phyloP scores from a whole-genome alignment of 2,113 vertebrate species.

The Eclectus roratus region DNA sequence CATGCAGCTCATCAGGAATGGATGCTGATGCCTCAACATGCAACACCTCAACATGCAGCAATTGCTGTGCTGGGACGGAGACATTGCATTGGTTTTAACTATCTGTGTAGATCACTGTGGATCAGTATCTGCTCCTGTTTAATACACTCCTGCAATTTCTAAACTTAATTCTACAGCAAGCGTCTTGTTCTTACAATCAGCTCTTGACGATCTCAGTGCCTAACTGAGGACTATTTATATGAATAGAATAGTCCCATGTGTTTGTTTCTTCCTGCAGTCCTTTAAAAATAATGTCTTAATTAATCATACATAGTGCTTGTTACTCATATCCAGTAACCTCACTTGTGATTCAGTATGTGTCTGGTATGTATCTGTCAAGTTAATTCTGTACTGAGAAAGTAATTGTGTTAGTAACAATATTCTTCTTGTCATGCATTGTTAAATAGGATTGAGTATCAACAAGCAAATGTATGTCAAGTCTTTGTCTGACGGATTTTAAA shows the following conservation, averaged over 20 bases:
- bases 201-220: background rate
- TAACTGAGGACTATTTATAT: background rate
- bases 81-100: background rate
- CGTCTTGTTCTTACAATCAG: background rate
- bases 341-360: background rate
- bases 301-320: background rate
- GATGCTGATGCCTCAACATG: background rate
- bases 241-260: background rate
- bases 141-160: background rate
- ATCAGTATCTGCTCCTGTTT: background rate
- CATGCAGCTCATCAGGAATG: background rate
- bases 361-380: background rate
- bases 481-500: background rate
- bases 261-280: background rate
- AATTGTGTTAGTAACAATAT: background rate
- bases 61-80: background rate
- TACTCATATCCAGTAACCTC: background rate
- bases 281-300: background rate
- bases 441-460: background rate
- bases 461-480: background rate
- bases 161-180: background rate
- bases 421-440: background rate
- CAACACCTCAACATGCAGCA: background rate
- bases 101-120: background rate
- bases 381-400: background rate